These are phyloP conservation scores for Cryptocephalus moraei DNA, from an alignment of 2,888 invertebrate species.

Conservation along the genomic window DNA sequence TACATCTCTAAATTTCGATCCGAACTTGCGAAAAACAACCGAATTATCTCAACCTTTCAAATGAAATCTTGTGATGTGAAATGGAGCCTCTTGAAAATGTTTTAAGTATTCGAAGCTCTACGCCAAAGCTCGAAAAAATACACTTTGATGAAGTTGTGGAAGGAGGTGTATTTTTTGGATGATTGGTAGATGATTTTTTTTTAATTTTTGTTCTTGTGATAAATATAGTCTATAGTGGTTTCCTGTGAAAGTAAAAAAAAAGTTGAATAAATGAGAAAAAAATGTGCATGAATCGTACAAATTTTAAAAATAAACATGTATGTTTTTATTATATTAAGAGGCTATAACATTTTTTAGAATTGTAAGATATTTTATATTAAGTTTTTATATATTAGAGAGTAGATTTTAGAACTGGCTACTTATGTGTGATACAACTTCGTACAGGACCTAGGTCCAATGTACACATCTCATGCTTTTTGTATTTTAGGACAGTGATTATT, in stretches of 20 bases:
- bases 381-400: conserved; percentile 20
- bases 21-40: not conserved
- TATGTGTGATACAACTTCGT: conserved; percentile 21
- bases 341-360: conserved; percentile 19
- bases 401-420: conserved; percentile 12
- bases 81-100: not conserved
- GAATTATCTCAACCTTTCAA: too few species aligned
- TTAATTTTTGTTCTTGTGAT: conserved; percentile 18
- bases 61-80: not conserved
- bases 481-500: conserved; percentile 12
- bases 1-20: not conserved
- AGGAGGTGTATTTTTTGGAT: not conserved
- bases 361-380: conserved; percentile 22
- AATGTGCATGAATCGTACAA: conserved; percentile 23
- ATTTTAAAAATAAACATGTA: conserved; percentile 20
- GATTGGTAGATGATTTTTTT: conserved; percentile 1
- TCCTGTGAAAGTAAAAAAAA: conserved; percentile 16
- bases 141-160: not conserved
- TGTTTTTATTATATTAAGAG: conserved; percentile 20
- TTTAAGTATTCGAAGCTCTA: not conserved
- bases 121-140: conserved; percentile 1
- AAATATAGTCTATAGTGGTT: conserved; percentile 16
- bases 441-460: conserved; percentile 17
- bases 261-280: conserved; percentile 1
- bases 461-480: conserved; percentile 25